Base-by-base conservation (phyloP, 2,113 vertebrate species). In the Mirounga angustirostris region DNA sequence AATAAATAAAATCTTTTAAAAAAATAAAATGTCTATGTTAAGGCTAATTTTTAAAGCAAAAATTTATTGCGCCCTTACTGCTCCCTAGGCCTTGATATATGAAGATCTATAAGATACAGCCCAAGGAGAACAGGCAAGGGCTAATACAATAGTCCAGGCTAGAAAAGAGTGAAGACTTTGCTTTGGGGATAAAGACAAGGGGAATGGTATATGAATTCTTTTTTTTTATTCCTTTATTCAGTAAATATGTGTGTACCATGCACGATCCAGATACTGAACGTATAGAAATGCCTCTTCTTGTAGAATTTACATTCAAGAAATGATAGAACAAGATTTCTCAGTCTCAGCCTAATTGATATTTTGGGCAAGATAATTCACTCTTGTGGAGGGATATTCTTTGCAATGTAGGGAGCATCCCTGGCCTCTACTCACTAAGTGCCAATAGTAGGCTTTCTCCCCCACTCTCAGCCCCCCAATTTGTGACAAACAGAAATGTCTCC, bases 21-120 rank as follows among this genome's bases (percentile, higher is more conserved):
- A 81, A 92, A 97, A 81, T n/a, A 52, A 92, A 97, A 81, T n/a
- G 33, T 28, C 33, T n/a, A 4, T 82, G 74, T 76, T 84, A 92
- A 85, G 50, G 14, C 76, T 96, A 28, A 67, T 65, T 81, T 92
- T 58, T 87, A 94, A 80, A 90, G 15, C 76, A 54, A 52, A 82
- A 21, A 56, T 88, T 82, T 67, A 30, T 46, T 63, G 26, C 97
- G 67, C 36, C 19, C 46, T 69, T 85, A 16, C 14, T 63, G 24
- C 30, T 93, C 65, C 73, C 43, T 15, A 76, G 22, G 65, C n/a
- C 43, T 58, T 26, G n/a, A 19, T 50, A 26, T 12, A 40, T 52
- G 59, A 81, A 81, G 33, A 58, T 74, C 36, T 86, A 36, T 61
- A 74, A 79, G 56, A 36, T 36, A 43, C 52, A 80, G 59, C 36